Conservation (phyloP, 92 coral and sea anemone species). For the Chrysogorgia sp. region DNA sequence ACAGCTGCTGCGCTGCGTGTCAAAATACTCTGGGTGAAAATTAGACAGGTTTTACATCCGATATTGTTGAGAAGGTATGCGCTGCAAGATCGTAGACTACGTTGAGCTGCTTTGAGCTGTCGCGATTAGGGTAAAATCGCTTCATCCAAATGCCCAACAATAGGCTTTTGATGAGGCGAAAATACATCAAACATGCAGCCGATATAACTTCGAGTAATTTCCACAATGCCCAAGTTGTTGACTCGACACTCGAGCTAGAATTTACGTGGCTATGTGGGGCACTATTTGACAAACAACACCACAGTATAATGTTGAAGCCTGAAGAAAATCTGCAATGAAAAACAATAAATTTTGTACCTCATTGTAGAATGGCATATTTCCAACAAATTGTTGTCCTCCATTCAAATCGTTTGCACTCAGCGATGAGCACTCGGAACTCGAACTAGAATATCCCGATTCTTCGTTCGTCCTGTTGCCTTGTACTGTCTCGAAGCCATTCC, state of each 20-base stretch:
- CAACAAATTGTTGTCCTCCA: conserved; percentile 24
- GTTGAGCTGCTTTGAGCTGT: no score
- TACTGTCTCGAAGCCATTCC: neutral
- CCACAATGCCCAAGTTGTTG: conserved; percentile 8
- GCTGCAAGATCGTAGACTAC: no score
- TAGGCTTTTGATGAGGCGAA: neutral
- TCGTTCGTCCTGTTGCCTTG: conserved; percentile 32
- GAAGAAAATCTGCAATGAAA: neutral
- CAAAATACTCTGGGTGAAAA: no score
- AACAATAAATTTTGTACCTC: conserved; percentile 20
- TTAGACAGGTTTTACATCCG: no score
- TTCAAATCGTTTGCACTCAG: conserved; percentile 35
- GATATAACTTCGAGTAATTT: no score
- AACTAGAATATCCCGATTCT: conserved; percentile 40
- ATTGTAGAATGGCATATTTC: conserved; percentile 10
- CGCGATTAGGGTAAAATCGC: no score
- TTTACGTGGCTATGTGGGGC: neutral
- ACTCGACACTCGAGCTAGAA: neutral
- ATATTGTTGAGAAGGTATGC: no score
- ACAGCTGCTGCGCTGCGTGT: no score
- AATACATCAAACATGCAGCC: neutral
- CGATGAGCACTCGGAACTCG: conserved; percentile 35
- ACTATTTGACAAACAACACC: neutral
- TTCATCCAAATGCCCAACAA: neutral
- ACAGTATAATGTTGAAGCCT: no score